Evolutionary conservation across 2,888 invertebrate species (phyloP), one percentile per base, ranked within the genome.

Genomic region (Toxonevra muliebris): DNA sequence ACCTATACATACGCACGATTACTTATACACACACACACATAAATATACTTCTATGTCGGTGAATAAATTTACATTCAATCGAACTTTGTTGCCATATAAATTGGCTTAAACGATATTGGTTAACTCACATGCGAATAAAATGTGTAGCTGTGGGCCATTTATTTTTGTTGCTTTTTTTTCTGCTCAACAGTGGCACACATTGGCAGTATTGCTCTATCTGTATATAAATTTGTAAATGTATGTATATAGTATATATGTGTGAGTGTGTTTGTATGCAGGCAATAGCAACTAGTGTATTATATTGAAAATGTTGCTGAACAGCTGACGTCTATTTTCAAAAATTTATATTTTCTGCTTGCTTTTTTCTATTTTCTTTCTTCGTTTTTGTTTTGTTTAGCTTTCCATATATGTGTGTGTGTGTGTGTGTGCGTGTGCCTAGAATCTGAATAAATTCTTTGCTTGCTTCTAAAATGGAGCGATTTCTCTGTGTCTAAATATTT

Each of bases 1-100:
- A 79, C 64, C 15, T 19, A 17, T 53, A 20, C 48, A 8, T 45
- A n/a, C n/a, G n/a, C n/a, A n/a, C n/a, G n/a, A n/a, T n/a, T n/a
- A n/a, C n/a, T 19, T 13, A 15, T 19, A 19, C 55, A 52, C 42
- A 30, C 45, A 55, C 54, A 48, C 13, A 15, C 41, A 48, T 52
- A n/a, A n/a, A n/a, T n/a, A n/a, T 30, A 30, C 30, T 30, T 30
- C 30, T 30, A 30, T 7, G 48, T 48, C 30, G 30, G 15, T 5
- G 42, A 45, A 61, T 61, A 53, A 61, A 61, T 53, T 61, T 61
- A 40, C 41, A 61, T 61, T 61, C 61, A 61, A 61, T 61, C 50
- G 20, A 48, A 61, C 52, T 61, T 53, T 61, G 41, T 61, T 52
- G 52, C 50, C 41, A n/a, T 15, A 61, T 61, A 15, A 61, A 61